Evolutionary conservation across 2,797 vertebrate genomes (phyloP).

Genomic region (Uromys caudimaculatus): DNA sequence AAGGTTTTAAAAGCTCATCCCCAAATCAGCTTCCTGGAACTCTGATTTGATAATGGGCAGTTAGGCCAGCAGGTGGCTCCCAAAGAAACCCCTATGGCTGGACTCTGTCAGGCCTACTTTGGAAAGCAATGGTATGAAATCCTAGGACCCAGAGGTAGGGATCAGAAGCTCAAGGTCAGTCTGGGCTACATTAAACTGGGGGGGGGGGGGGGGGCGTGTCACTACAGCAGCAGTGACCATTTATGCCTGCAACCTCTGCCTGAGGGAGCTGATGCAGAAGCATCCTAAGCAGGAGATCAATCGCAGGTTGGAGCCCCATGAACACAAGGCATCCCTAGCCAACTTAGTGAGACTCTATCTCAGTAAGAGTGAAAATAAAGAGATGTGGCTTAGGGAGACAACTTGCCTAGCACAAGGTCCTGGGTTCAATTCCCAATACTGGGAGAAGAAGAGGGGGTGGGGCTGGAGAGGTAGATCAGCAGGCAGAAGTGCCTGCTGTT

Average conservation of each 20-base stretch:
- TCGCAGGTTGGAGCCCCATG: neutral
- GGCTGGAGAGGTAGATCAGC: neutral
- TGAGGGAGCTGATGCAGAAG: neutral
- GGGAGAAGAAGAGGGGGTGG: no score
- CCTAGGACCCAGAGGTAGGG: no score
- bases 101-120: neutral
- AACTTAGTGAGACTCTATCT: neutral
- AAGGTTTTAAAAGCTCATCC: conserved; percentile 15
- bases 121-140: neutral
- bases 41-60: conserved; percentile 13
- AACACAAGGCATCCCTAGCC: neutral
- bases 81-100: neutral
- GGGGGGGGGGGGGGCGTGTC: neutral
- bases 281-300: no score
- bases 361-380: neutral
- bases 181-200: neutral
- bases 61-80: neutral
- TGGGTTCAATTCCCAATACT: neutral
- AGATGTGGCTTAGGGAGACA: neutral
- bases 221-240: neutral
- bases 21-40: conserved; percentile 19
- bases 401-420: neutral
- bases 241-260: neutral
- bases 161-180: neutral
- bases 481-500: neutral